Evolutionary conservation across 1,140 invertebrate species (phyloP), one percentile per base, ranked within the genome.

Genomic region (Maniola jurtina): DNA sequence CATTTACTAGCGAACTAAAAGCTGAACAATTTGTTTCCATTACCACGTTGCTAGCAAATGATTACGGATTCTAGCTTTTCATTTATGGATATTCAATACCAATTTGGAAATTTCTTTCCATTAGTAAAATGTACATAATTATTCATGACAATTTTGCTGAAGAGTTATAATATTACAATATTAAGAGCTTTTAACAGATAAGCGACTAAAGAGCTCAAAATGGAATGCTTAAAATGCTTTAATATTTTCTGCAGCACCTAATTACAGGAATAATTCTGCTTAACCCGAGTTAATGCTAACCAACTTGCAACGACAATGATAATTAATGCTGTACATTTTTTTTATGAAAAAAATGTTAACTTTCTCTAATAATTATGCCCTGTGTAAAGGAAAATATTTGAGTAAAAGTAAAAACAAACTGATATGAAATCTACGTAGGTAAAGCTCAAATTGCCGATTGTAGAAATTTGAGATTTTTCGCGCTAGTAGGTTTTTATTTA

Each of bases 1-100:
- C 42, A 59, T 59, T 38, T 59, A 59, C 9, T 35, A 45, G 40
- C 57, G 14, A 10, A 55, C 52, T 55, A 55, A 55, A 55, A 55
- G 52, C 52, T 8, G 11, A 55, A 34, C n/a, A 55, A 55, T 55
- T 55, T n/a, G 33, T 55, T 34, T 34, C 52, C 52, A 55, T 55
- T 55, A 34, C 9, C 2, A 55, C 13, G 13, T 55, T 34, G 10
- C 33, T 34, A 3, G 3, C 8, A 34, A 55, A 34, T 55, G 2
- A 55, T 55, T 25, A 34, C 13, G 52, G 8, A 25, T 7, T 11
- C 4, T 6, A 55, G 8, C 16, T 34, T 55, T 34, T 55, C 10
- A 34, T 34, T 35, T 55, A 55, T 34, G 52, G 8, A 13, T 34
- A 55, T 16, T 52, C 15, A 9, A 13, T 45, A 45, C 48, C 8